A percentile compares a stretch with the other conserved stretches of the same genome.
phyloP scores from a whole-genome alignment of 2,888 invertebrate genomes.

The Myopa tessellatipennis region DNA sequence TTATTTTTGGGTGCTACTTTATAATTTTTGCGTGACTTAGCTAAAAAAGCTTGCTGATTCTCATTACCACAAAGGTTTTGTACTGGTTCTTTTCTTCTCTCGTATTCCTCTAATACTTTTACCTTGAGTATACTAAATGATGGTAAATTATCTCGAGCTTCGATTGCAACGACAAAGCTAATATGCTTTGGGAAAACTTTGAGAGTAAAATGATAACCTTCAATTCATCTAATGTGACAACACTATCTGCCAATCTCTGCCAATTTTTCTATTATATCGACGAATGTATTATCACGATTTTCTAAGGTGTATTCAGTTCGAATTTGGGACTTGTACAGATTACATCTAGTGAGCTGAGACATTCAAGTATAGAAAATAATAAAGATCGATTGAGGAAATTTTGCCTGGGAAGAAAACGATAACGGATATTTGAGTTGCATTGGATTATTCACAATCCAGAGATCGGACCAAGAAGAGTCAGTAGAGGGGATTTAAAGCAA shows the following conservation, averaged over 20 bases:
- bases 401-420: too few species aligned
- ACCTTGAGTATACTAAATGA: conserved; percentile 38
- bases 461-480: too few species aligned
- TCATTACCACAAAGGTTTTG: conserved; percentile 28
- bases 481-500: too few species aligned
- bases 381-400: too few species aligned
- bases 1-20: conserved; percentile 9
- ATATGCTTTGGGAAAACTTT: conserved; percentile 39
- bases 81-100: too few species aligned
- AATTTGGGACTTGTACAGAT: too few species aligned
- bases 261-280: conserved; percentile 29
- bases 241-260: conserved; percentile 22
- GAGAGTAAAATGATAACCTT: conserved; percentile 39
- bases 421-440: too few species aligned
- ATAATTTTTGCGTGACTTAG: conserved; percentile 2
- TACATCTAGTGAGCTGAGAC: too few species aligned
- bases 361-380: too few species aligned
- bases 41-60: conserved; percentile 38
- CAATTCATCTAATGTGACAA: conserved; percentile 11
- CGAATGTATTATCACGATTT: too few species aligned
- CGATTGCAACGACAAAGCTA: conserved; percentile 20
- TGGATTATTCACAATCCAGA: too few species aligned
- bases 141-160: conserved; percentile 38
- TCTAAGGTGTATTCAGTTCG: too few species aligned
- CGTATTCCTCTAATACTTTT: conserved; percentile 35